These are phyloP conservation scores for Pseudopipra pipra DNA, from an alignment of 2,113 vertebrate genomes.

Conservation along the genomic window DNA sequence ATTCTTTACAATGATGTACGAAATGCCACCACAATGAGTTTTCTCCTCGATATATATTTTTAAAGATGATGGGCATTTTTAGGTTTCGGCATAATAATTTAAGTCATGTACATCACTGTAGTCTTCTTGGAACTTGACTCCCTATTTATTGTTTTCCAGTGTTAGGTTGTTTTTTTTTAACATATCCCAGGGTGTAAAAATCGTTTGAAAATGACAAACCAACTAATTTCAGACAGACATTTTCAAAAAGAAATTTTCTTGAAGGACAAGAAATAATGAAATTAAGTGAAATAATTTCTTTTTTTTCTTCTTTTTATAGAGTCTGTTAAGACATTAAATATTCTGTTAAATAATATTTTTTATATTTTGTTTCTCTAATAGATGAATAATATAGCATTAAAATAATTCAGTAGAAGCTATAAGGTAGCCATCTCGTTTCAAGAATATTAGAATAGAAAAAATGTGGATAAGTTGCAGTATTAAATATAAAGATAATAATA, in stretches of 20 bases:
- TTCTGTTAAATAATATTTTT: not conserved
- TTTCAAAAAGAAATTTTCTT: not conserved
- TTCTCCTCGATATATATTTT: not conserved
- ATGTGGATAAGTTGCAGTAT: not conserved
- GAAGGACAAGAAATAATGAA: not conserved
- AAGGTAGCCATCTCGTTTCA: not conserved
- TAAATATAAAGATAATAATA: not conserved
- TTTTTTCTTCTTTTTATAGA: not conserved
- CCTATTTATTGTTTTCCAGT: not conserved
- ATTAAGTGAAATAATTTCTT: not conserved
- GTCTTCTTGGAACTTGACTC: not conserved
- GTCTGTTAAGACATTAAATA: not conserved
- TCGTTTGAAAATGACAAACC: not conserved
- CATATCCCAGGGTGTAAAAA: not conserved
- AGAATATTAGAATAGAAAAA: not conserved
- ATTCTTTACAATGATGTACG: not conserved
- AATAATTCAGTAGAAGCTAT: not conserved
- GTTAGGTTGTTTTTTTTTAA: rapidly evolving
- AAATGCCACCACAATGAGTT: not conserved
- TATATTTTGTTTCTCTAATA: not conserved
- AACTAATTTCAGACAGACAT: not conserved
- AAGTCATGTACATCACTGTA: not conserved
- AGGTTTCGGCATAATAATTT: not conserved
- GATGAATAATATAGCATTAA: not conserved
- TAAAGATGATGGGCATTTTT: not conserved